phyloP scores from a whole-genome alignment of 2,113 vertebrate genomes.

The Nycticorax nycticorax region DNA sequence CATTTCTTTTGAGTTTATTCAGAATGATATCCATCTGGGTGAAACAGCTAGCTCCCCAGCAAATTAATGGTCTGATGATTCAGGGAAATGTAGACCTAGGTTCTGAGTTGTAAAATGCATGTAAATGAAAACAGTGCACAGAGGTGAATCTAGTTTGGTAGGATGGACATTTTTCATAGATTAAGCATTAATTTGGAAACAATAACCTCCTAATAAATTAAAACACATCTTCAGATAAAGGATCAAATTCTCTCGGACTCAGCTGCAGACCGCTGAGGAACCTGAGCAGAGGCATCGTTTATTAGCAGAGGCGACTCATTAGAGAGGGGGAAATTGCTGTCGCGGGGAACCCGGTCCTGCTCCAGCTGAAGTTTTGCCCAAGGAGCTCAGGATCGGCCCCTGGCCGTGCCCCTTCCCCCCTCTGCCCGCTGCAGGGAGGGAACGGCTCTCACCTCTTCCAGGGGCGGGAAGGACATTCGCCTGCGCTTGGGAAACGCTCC shows the following conservation, averaged over 20 bases:
- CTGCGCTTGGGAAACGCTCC: neutral
- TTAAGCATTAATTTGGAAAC: constrained; percentile 7
- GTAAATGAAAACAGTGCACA: neutral
- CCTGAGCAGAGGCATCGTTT: neutral
- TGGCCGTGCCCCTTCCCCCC: neutral
- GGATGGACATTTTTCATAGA: neutral
- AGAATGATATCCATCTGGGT: constrained; percentile 9
- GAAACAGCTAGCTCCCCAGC: neutral
- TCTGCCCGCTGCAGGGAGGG: neutral
- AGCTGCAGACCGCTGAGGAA: neutral
- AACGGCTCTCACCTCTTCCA: neutral
- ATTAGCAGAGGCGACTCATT: neutral
- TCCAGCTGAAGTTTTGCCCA: neutral
- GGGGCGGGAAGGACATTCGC: neutral
- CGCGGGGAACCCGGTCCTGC: neutral
- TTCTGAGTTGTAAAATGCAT: neutral
- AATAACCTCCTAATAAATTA: constrained; percentile 6
- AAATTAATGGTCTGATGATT: constrained; percentile 41
- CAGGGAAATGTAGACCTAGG: neutral
- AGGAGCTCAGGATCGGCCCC: neutral
- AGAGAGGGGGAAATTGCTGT: neutral
- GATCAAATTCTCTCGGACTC: constrained; percentile 5
- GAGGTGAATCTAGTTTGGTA: neutral
- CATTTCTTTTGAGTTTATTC: constrained; percentile 38
- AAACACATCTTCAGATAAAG: neutral